Base-by-base conservation (phyloP, 2,888 invertebrate genomes). In the Tinea pellionella region DNA sequence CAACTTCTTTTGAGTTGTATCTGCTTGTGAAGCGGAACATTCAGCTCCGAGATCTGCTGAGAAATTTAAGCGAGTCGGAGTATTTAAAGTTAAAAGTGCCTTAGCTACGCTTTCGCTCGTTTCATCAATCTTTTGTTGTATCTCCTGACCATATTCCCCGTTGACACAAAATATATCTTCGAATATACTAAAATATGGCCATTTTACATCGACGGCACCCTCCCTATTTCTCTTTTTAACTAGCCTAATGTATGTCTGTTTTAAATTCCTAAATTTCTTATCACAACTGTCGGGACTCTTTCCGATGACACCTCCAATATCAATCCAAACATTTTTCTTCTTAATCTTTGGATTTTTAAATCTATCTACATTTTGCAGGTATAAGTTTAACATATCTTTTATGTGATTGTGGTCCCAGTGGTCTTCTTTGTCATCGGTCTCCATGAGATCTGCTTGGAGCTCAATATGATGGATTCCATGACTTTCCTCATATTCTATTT, bases 261-360 rank as follows among this genome's bases (percentile, higher is more conserved):
- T 87, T 51, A 87, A 67, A 66, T 87, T 87, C 61, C 87, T 71
- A 65, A 86, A 86, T 64, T 87, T 87, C 63, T 84, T 86, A 63
- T 86, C 85, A 65, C 86, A 87, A 59, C 75, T 72, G 9, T 84
- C 81, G 1, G 86, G 80, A 1, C 76, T 73, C 67, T 83, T 82
- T 0, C 80, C 81, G 0, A 86, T 72, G 0, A 71, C 72, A 57
- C 71, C 72, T 0, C 76, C 72, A 30, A 86, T 82, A 9, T 84
- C 80, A 0, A 74, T 68, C 87, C 87, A 87, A 0, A 86, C 73
- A 72, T 77, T 81, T 62, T 84, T 87, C 67, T 87, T 87, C 59
- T 75, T 83, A 0, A 84, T 78, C 73, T 85, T 85, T 11, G 84
- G 83, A 62, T 80, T 81, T 61, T 85, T 69, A 62, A 87, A 87